Evolutionary conservation across 2,888 invertebrate species (phyloP).

Genomic region (Teleogryllus oceanicus): DNA sequence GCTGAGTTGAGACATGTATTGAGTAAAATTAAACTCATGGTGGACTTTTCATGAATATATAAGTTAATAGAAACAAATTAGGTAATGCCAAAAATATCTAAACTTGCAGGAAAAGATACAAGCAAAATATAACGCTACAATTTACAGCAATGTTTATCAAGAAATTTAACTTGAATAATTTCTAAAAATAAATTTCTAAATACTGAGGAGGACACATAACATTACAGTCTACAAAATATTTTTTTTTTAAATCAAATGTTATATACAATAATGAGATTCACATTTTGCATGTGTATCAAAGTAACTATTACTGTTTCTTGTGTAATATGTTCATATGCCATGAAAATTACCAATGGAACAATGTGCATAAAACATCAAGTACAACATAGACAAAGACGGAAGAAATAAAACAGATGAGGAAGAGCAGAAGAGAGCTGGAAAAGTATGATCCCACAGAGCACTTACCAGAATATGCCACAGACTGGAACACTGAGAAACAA

Average conservation of each 20-base stretch:
- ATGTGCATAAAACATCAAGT: background rate
- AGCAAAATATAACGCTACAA: background rate
- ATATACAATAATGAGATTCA: background rate
- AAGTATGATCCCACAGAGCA: slow-evolving; percentile 47
- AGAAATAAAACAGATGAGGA: slow-evolving; percentile 21
- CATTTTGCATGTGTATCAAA: background rate
- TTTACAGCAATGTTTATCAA: background rate
- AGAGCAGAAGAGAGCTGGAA: slow-evolving; percentile 21
- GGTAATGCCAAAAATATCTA: background rate
- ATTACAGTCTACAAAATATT: background rate
- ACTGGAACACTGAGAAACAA: slow-evolving; percentile 82
- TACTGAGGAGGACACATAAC: background rate
- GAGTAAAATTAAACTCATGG: background rate
- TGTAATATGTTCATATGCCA: slow-evolving; percentile 6
- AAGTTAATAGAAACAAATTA: background rate
- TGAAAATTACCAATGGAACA: slow-evolving; percentile 18
- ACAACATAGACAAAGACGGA: slow-evolving; percentile 20
- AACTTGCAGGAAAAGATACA: slow-evolving; percentile 1
- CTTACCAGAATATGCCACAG: slow-evolving; percentile 95
- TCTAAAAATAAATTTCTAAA: background rate
- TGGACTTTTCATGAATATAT: background rate
- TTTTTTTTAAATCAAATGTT: background rate
- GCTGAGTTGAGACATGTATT: background rate
- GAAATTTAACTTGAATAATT: background rate
- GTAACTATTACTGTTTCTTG: background rate